Evolutionary conservation across 2,113 vertebrate genomes (phyloP), one percentile per base, ranked within the genome.

Genomic region (Anseranas semipalmata): DNA sequence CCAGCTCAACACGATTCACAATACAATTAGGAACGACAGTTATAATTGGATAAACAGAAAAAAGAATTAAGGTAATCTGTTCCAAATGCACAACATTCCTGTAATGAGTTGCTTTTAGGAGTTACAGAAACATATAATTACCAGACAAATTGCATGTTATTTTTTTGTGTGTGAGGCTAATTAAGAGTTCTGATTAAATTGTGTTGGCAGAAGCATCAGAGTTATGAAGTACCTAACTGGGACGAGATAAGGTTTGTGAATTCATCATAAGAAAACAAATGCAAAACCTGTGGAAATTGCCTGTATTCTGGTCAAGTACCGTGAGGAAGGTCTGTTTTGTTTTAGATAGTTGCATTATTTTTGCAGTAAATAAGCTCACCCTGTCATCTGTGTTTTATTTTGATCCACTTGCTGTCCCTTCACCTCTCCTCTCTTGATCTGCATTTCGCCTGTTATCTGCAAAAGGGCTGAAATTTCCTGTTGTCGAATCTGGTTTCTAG

Each of bases 61-160:
- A 97, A 75, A 97, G 84, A 98, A 98, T 97, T 98, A 97, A 98
- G 96, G 95, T 97, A 96, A 97, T 98, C 90, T 97, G 90, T 97
- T 97, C 78, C 94, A 95, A 96, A 96, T 78, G 84, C 9, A 50
- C 37, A 58, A 95, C 94, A 94, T 97, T 96, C 70, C 87, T 96
- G 67, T 97, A 97, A 97, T 95, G 97, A 98, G 85, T 97, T 97
- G 90, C 95, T 98, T 97, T 97, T 88, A 97, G 93, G 85, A 91
- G 86, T 96, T 96, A 95, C 85, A 96, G 96, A 96, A 97, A 98
- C 95, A 98, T 96, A 92, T 97, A 98, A 98, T 97, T 97, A 97
- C 72, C 84, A 96, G 96, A 92, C 90, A 97, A 97, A 98, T 98
- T 97, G 84, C 91, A 95, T 97, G 96, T 91, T 97, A 91, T 93